A percentile compares a stretch with the other conserved stretches of the same genome.
phyloP scores from a whole-genome alignment of 1,140 invertebrate genomes.

The Caenorhabditis brenneri region DNA sequence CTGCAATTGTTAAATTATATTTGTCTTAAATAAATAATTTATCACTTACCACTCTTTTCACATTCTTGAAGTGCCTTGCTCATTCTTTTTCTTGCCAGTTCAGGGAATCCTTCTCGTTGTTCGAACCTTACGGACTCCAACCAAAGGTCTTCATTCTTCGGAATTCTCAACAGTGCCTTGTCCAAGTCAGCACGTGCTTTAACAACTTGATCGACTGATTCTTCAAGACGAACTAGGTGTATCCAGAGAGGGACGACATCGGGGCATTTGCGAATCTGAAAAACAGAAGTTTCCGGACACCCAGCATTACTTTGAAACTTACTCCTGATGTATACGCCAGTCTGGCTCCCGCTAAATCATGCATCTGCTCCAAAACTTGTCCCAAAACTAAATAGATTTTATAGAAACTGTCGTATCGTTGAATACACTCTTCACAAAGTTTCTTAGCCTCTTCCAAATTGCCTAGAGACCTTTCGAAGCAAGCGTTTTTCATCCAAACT shows the following conservation, averaged over 20 bases:
- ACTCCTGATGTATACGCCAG: constrained; percentile 86
- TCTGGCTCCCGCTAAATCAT: constrained; percentile 81
- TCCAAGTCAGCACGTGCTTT: constrained; percentile 95
- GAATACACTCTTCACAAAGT: constrained; percentile 86
- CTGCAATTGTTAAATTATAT: constrained; percentile 55
- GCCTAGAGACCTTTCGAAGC: constrained; percentile 94
- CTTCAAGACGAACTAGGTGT: constrained; percentile 85
- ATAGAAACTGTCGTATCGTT: constrained; percentile 79
- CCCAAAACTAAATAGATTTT: constrained; percentile 99
- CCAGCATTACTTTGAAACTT: no score
- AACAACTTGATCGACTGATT: constrained; percentile 82
- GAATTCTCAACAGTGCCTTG: constrained; percentile 88
- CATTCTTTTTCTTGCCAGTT: constrained; percentile 89
- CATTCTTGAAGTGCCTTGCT: constrained; percentile 89
- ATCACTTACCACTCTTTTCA: constrained; percentile 81
- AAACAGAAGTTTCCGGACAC: no score
- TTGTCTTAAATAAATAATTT: no score
- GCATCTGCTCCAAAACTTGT: constrained; percentile 89
- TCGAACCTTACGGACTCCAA: constrained; percentile 80
- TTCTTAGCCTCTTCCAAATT: constrained; percentile 82
- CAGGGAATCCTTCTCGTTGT: constrained; percentile 85
- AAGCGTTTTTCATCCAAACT: constrained; percentile 99
- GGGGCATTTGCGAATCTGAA: constrained; percentile 86
- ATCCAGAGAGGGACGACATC: constrained; percentile 89
- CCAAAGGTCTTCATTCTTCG: constrained; percentile 87